A percentile compares a stretch with the other conserved stretches of the same genome.
Evolutionary conservation across 1,140 invertebrate genomes (phyloP).

Genomic region (Neotoxoptera formosana): DNA sequence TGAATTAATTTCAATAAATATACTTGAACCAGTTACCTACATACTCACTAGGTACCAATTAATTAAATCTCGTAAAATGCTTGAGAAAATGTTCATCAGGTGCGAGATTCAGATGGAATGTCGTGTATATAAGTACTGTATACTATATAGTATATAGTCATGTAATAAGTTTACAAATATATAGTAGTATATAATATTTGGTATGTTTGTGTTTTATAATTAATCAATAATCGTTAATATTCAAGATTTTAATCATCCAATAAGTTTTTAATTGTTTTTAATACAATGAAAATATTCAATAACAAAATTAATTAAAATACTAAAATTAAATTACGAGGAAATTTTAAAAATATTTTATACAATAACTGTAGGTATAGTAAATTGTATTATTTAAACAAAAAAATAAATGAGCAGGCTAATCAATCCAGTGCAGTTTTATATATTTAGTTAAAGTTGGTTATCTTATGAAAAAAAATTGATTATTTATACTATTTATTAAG

Average conservation of each 20-base stretch:
- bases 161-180: background rate
- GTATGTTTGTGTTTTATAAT: background rate
- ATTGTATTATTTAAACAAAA: background rate
- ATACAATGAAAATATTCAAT: background rate
- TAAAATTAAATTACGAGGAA: background rate
- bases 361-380: background rate
- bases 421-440: background rate
- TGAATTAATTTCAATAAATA: background rate
- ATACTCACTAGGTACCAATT: background rate
- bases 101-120: background rate
- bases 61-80: background rate
- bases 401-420: background rate
- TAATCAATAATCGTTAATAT: background rate
- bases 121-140: background rate
- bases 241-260: background rate
- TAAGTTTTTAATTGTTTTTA: background rate
- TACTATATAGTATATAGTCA: too few species aligned
- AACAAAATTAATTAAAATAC: background rate
- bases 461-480: too few species aligned
- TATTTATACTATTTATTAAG: background rate
- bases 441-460: background rate
- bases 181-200: background rate
- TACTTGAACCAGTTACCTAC: background rate
- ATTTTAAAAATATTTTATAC: background rate
- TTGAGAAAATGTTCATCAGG: background rate